Conservation (phyloP, 64 coral and sea anemone genomes). For the Astreopora myriophthalma region DNA sequence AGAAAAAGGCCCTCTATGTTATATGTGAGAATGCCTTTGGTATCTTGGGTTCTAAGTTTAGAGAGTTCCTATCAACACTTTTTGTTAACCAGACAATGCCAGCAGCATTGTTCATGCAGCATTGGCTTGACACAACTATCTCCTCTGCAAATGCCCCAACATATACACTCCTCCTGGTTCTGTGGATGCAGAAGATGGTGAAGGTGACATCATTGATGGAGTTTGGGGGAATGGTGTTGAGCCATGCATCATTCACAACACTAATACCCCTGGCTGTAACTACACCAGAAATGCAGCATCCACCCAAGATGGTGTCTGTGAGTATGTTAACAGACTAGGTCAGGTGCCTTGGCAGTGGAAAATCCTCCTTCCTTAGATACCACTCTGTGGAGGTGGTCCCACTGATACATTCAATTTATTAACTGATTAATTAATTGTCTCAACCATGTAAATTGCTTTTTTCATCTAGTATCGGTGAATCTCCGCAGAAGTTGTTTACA, state of each 20-base stretch:
- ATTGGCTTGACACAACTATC: constrained; percentile 54
- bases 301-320: background rate
- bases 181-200: too few relatives aligned
- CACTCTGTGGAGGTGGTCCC: too few relatives aligned
- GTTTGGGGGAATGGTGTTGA: too few relatives aligned
- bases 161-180: too few relatives aligned
- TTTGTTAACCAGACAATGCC: constrained; percentile 12
- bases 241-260: background rate
- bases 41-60: constrained; percentile 21
- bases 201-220: too few relatives aligned
- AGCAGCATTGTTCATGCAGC: constrained; percentile 47
- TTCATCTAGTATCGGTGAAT: too few relatives aligned
- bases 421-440: too few relatives aligned
- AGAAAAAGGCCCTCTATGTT: too few relatives aligned
- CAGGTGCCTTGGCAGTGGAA: constrained; percentile 84
- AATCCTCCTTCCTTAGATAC: background rate
- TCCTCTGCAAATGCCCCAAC: background rate
- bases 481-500: too few relatives aligned
- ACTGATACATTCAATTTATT: too few relatives aligned
- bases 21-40: constrained; percentile 58
- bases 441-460: too few relatives aligned
- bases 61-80: too few relatives aligned
- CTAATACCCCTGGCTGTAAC: background rate
- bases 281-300: background rate
- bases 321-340: constrained; percentile 71